A percentile compares a stretch with the other conserved stretches of the same genome.
Evolutionary conservation across 2,888 invertebrate genomes (phyloP).

Genomic region (Eristalinus sepulchralis): DNA sequence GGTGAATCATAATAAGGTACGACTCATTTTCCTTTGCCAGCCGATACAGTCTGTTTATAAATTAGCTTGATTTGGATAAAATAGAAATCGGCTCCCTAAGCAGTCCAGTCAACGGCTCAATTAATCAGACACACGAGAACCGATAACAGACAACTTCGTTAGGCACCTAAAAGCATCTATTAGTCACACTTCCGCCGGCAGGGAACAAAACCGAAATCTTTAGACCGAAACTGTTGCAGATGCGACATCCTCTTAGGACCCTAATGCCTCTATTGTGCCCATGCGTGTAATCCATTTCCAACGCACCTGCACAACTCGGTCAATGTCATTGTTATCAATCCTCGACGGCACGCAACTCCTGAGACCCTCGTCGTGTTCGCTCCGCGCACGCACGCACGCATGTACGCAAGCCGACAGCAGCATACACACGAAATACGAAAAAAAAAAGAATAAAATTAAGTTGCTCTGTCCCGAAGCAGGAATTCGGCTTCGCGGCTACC

Average conservation of each 20-base stretch:
- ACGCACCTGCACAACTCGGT: conserved; percentile 67
- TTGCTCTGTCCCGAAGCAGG: conserved; percentile 27
- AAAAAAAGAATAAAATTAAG: conserved; percentile 50
- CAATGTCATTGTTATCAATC: conserved; percentile 69
- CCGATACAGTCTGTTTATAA: neutral
- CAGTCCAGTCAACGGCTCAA: conserved; percentile 46
- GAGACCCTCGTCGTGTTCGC: neutral
- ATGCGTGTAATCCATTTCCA: conserved; percentile 48
- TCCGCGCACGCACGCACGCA: conserved; percentile 29
- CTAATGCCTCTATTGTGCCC: conserved; percentile 35
- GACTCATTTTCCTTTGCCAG: neutral
- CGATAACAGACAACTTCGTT: conserved; percentile 44
- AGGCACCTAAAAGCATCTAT: conserved; percentile 51
- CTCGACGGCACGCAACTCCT: conserved; percentile 37
- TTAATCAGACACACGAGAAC: conserved; percentile 48
- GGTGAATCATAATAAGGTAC: neutral
- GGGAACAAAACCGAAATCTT: conserved; percentile 13
- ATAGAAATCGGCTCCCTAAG: conserved; percentile 19
- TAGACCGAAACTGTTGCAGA: conserved; percentile 36
- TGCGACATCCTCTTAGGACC: conserved; percentile 45
- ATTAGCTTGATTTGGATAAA: neutral
- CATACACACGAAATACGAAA: neutral
- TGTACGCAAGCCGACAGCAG: neutral
- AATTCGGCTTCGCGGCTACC: conserved; percentile 17
- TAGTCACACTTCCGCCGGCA: conserved; percentile 66